These are phyloP conservation scores for Stomorhina lunata DNA, from an alignment of 2,888 invertebrate genomes.

Conservation along the genomic window DNA sequence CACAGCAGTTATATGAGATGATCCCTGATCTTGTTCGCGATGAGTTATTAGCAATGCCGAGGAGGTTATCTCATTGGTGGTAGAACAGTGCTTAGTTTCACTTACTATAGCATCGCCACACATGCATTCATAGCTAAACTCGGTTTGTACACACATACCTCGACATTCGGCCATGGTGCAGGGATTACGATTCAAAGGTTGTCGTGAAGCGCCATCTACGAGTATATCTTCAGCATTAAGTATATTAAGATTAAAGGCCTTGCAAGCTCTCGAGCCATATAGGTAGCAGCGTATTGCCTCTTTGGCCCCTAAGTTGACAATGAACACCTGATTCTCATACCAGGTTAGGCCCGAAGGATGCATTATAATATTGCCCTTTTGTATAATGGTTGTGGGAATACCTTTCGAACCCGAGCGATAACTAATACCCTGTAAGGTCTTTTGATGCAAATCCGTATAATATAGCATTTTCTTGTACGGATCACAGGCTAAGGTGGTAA, in stretches of 20 bases:
- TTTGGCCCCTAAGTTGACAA: constrained; percentile 82
- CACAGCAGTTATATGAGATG: constrained; percentile 58
- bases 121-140: constrained; percentile 81
- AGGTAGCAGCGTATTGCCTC: constrained; percentile 83
- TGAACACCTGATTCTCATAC: constrained; percentile 89
- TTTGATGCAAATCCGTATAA: constrained; percentile 85
- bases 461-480: constrained; percentile 84
- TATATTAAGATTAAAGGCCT: constrained; percentile 79
- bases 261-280: constrained; percentile 81
- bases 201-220: constrained; percentile 82
- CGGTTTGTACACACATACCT: constrained; percentile 83
- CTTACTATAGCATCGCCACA: constrained; percentile 80
- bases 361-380: constrained; percentile 79
- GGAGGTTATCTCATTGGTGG: constrained; percentile 68
- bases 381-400: constrained; percentile 79
- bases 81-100: constrained; percentile 76
- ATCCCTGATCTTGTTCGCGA: background rate
- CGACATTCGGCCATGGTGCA: constrained; percentile 82
- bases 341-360: constrained; percentile 85
- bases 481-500: constrained; percentile 81
- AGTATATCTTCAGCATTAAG: constrained; percentile 81
- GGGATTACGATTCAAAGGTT: constrained; percentile 80
- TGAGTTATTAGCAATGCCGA: constrained; percentile 53
- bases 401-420: constrained; percentile 80
- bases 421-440: constrained; percentile 81